phyloP scores from a whole-genome alignment of 2,888 invertebrate genomes.

The Caenorhabditis angaria region DNA sequence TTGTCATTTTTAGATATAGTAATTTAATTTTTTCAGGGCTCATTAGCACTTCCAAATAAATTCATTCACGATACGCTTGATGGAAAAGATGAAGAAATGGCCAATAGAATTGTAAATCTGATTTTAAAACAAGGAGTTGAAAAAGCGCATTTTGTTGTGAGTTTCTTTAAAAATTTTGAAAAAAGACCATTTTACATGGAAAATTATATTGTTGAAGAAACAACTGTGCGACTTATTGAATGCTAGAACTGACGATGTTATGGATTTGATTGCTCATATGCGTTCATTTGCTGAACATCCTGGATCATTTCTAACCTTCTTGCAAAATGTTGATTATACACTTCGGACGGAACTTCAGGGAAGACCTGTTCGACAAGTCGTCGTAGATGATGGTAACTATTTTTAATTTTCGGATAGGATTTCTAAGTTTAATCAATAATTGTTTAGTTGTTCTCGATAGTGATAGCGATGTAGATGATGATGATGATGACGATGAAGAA shows the following conservation, averaged over 20 bases:
- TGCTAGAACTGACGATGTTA: background rate
- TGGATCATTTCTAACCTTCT: background rate
- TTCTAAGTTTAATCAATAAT: background rate
- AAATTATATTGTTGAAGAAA: background rate
- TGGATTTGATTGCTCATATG: background rate
- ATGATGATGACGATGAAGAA: background rate
- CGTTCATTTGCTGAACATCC: background rate
- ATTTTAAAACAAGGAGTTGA: background rate
- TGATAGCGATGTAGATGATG: background rate
- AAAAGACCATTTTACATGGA: no score
- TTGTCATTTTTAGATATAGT: background rate
- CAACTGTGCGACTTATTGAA: background rate
- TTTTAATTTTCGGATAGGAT: background rate
- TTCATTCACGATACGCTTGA: background rate
- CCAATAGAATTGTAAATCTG: background rate
- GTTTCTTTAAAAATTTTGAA: no score
- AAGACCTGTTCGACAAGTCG: background rate
- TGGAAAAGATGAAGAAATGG: background rate
- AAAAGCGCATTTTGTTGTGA: background rate
- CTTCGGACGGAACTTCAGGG: background rate
- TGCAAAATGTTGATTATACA: background rate
- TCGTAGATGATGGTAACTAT: background rate
- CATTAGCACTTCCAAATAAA: background rate
- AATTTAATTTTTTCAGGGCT: background rate
- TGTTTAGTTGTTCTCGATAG: background rate